Evolutionary conservation across 2,113 vertebrate genomes (phyloP), one percentile per base, ranked within the genome.

Genomic region (Podarcis muralis): DNA sequence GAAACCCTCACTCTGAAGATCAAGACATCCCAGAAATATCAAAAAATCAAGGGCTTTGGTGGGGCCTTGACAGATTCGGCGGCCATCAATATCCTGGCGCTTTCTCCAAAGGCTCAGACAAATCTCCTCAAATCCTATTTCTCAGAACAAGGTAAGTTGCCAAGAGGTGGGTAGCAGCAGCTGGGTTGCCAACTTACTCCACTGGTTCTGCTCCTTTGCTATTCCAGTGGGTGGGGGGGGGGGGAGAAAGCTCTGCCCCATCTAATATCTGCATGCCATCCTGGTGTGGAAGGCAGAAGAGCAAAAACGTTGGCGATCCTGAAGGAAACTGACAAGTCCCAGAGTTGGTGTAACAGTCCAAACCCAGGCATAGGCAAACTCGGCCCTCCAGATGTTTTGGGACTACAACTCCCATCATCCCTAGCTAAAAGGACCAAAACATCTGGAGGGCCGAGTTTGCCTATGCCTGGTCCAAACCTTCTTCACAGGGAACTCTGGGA

Each of bases 51-150:
- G 85, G 98, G 98, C 0, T 98, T 99, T 59, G 98, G 98, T 69
- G 98, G 98, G 15, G 98, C 98, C 1, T 95, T 99, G 97, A 98
- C 98, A 0, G 98, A 99, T 12, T 97, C 98, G 0, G 97, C 98
- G 9, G 97, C 98, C 18, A 96, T 98, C n/a, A 98, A 99, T 95
- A 98, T 99, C 85, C 96, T 98, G 69, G 97, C 98, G 1, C 95
- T 98, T 27, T 98, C 98, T 11, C 92, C 94, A 2, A 84, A 93
- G 2, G 77, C 94, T 8, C 98, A 95, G 94, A 93, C 97, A 40
- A 95, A 97, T 91, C 97, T 99, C 22, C 97, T 99, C 22, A 93
- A 93, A 27, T 98, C 98, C 2, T 99, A 99, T 90, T 98, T 98
- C 90, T 98, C 98, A 23, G 78, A 92, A 57, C 95, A 97, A 90